These are phyloP conservation scores for Gastrophryne carolinensis DNA, from an alignment of 2,797 vertebrate species.

Conservation along the genomic window DNA sequence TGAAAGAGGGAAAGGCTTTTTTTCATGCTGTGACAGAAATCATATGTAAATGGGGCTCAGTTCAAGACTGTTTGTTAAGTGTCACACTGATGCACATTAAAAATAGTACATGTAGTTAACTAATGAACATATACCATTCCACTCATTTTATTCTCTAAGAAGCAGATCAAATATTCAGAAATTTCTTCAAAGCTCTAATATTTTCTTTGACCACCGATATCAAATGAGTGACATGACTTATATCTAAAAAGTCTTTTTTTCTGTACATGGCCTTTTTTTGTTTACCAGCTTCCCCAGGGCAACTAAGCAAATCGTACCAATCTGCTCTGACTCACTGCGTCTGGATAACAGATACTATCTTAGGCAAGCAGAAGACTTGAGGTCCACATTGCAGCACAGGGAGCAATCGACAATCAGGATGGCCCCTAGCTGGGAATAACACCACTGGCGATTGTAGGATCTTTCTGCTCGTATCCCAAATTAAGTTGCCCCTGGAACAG, in stretches of 20 bases:
- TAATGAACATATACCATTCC: conserved; percentile 65
- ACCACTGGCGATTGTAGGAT: no score
- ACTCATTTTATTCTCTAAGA: conserved; percentile 67
- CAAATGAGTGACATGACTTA: conserved; percentile 43
- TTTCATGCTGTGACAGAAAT: conserved; percentile 67
- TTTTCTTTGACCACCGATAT: conserved; percentile 52
- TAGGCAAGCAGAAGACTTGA: no score
- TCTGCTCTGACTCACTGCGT: conserved; percentile 30
- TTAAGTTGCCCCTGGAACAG: no score
- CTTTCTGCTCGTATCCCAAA: no score
- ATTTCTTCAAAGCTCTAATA: conserved; percentile 48
- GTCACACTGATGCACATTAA: conserved; percentile 66
- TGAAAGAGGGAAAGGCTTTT: conserved; percentile 65
- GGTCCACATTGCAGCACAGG: no score
- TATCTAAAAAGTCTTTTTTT: conserved; percentile 28
- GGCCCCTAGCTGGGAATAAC: no score
- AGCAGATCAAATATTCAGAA: conserved; percentile 51
- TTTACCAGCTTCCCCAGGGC: conserved; percentile 46
- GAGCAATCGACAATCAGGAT: no score
- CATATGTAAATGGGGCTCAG: conserved; percentile 68
- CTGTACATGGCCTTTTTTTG: conserved; percentile 49
- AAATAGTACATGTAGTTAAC: conserved; percentile 65
- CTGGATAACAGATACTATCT: conserved; percentile 4
- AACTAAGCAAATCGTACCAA: conserved; percentile 47
- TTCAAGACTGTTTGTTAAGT: conserved; percentile 70